Evolutionary conservation across 1,140 invertebrate species (phyloP).

Genomic region (Drosophila lacteicornis): DNA sequence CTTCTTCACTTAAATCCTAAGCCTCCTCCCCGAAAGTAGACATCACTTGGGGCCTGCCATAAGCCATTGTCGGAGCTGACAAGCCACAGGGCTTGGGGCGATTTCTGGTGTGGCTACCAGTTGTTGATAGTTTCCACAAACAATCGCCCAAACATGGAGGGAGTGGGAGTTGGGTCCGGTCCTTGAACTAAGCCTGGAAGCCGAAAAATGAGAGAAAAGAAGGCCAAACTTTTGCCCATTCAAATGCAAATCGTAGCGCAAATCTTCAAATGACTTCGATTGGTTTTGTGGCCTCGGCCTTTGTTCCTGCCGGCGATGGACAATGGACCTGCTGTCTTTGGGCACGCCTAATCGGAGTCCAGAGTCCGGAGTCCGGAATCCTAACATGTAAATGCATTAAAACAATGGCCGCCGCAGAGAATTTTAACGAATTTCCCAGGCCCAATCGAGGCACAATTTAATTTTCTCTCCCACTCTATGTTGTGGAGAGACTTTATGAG

Average conservation of each 20-base stretch:
- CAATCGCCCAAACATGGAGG: slow-evolving; percentile 35
- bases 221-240: slow-evolving; percentile 59
- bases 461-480: slow-evolving; percentile 10
- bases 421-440: slow-evolving; percentile 70
- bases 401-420: slow-evolving; percentile 61
- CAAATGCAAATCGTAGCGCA: slow-evolving; percentile 74
- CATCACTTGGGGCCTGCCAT: slow-evolving; percentile 3
- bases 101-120: slow-evolving; percentile 21
- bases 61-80: slow-evolving; percentile 32
- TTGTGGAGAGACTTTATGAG: slow-evolving; percentile 40
- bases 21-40: slow-evolving; percentile 20
- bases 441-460: slow-evolving; percentile 49
- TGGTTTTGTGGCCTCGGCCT: slow-evolving; percentile 68
- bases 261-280: slow-evolving; percentile 82
- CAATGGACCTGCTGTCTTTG: slow-evolving; percentile 23
- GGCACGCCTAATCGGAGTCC: slow-evolving; percentile 40
- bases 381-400: slow-evolving; percentile 62
- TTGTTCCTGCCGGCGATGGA: slow-evolving; percentile 37
- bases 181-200: slow-evolving; percentile 40
- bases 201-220: slow-evolving; percentile 23
- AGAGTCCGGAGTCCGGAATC: slow-evolving; percentile 5
- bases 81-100: slow-evolving; percentile 29
- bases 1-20: neutral
- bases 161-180: slow-evolving; percentile 8
- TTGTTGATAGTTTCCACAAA: slow-evolving; percentile 45